Base-by-base conservation (phyloP, 2,113 vertebrate species). In the Excalfactoria chinensis region DNA sequence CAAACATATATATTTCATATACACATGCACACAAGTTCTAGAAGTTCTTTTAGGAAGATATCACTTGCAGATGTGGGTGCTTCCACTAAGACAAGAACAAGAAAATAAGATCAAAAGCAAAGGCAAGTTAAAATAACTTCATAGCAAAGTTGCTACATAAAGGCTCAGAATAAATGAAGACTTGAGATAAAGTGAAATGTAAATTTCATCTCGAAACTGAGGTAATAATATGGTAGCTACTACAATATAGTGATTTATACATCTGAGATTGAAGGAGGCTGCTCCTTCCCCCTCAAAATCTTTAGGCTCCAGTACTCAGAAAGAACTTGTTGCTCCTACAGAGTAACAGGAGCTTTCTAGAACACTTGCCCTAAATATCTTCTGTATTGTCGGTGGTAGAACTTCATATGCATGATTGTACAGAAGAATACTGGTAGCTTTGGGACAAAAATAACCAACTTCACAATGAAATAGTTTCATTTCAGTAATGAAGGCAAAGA, bases 341-440 rank as follows among this genome's bases (percentile, higher is more conserved):
- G 32, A 74, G 40, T 41, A 53, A 41, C 22, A 55, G 20, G 10
- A 51, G 35, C 8, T 12, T 73, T 53, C 25, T 41, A 43, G 30
- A 75, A 56, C 10, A 37, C 3, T 62, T 62, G 34, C 30, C 34
- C 28, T 68, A 30, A 49, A 75, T 19, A 25, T 23, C 17, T 69
- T 44, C 18, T 62, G 12, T 51, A 13, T 30, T 75, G 23, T 40
- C 41, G 55, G 34, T 15, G 4, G 56, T 12, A 63, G 35, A 64
- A 71, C 49, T 58, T 56, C 7, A 58, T 5, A 35, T 22, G 32
- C 11, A 49, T 0, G 0, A 43, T 49, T 64, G 43, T n/a, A 77
- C 9, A 43, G 25, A 83, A 40, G 7, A 70, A 26, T 32, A 49
- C 35, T 0, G 2, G 26, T 28, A 77, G 32, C 21, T 13, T 49